Conservation (phyloP, 2,797 vertebrate species). For the Dendrocincla tyrannina region DNA sequence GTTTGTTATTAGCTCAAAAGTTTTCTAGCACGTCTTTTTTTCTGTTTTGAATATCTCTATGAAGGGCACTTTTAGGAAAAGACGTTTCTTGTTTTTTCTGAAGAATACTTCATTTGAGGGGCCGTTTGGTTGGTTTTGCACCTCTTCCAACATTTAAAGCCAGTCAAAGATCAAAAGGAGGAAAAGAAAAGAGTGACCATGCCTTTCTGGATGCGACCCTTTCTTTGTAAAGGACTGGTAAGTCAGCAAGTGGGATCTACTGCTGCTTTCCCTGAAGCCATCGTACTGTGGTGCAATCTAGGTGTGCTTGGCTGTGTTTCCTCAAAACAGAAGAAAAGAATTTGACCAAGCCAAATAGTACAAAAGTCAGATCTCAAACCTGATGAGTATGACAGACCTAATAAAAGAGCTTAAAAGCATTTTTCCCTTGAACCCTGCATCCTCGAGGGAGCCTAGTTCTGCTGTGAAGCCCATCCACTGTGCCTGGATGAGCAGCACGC, state of each 20-base stretch:
- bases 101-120: neutral
- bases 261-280: neutral
- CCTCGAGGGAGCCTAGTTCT: neutral
- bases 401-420: neutral
- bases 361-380: neutral
- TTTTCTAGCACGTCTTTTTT: neutral
- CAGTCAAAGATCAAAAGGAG: neutral
- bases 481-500: neutral
- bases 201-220: neutral
- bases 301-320: neutral
- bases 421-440: accelerated
- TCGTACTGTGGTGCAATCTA: accelerated
- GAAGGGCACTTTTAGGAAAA: neutral
- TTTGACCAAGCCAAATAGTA: neutral
- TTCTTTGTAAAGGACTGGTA: neutral
- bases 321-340: neutral
- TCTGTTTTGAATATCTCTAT: neutral
- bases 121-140: neutral
- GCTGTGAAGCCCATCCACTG: neutral
- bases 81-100: neutral
- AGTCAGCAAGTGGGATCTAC: neutral
- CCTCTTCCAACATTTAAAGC: neutral
- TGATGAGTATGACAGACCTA: neutral
- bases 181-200: neutral
- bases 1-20: neutral